These are phyloP conservation scores for Conopomorpha cramerella DNA, from an alignment of 1,140 invertebrate species.

Conservation along the genomic window DNA sequence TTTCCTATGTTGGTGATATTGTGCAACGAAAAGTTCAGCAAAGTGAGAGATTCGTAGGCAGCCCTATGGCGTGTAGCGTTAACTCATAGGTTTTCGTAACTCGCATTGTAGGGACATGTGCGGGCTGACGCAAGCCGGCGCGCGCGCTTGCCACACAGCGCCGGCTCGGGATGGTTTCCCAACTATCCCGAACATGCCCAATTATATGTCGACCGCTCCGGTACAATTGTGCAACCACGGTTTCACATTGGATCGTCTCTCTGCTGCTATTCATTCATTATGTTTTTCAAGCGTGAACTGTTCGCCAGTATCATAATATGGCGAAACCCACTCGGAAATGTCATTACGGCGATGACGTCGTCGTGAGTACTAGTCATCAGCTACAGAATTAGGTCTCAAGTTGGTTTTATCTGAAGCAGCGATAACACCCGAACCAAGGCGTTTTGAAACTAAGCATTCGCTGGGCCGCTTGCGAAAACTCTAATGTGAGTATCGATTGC, in stretches of 20 bases:
- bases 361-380: slow-evolving; percentile 17
- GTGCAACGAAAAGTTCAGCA: no score
- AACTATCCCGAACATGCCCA: slow-evolving; percentile 49
- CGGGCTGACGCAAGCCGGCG: slow-evolving; percentile 34
- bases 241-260: no score
- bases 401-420: slow-evolving; percentile 45
- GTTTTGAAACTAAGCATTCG: slow-evolving; percentile 55
- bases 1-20: no score
- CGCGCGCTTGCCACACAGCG: slow-evolving; percentile 45
- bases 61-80: slow-evolving; percentile 17
- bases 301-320: no score
- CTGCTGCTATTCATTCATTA: no score
- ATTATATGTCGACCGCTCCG: slow-evolving; percentile 27
- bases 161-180: slow-evolving; percentile 51
- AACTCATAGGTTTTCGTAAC: slow-evolving; percentile 54
- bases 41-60: slow-evolving; percentile 9
- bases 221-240: slow-evolving; percentile 22
- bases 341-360: slow-evolving; percentile 2
- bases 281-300: no score
- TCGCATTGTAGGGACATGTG: slow-evolving; percentile 41
- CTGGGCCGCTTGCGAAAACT: slow-evolving; percentile 56
- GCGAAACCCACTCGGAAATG: no score
- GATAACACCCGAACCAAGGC: slow-evolving; percentile 52
- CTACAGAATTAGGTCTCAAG: slow-evolving; percentile 53
- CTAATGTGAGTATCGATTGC: slow-evolving; percentile 58